Base-by-base conservation (phyloP, 1,140 invertebrate genomes). In the Cydia strobilella region DNA sequence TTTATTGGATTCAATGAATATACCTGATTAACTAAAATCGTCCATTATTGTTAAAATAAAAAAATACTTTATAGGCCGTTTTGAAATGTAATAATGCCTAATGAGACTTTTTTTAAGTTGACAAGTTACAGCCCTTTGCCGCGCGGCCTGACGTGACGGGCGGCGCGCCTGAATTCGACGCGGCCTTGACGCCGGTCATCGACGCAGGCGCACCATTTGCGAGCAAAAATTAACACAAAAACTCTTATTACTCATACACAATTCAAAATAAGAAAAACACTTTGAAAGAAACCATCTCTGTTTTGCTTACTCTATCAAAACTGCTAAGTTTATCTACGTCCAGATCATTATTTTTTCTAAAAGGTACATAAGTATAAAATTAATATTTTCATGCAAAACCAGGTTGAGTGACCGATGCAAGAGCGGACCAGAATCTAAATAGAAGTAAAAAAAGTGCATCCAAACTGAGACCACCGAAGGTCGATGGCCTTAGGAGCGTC, bases 401-500 rank as follows among this genome's bases (percentile, higher is more conserved):
- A 69, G 15, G 65, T 69, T 69, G 65, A 69, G 27, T 69, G 65
- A 69, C 65, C 65, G 65, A 13, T n/a, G 48, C 48, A 45, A 72
- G 35, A 75, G 42, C 73, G 73, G 7, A 62, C 9, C 72, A 42
- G 59, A 79, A 72, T 73, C 71, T 72, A 62, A 75, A 74, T 76
- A 75, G 81, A 76, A 83, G 78, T 82, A 87, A 88, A 84, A 27
- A 80, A 79, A 82, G 76, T 77, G 76, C 80, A 81, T 82, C 86
- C 82, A 90, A 92, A 92, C 85, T 86, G 82, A 82, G 86, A 87
- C 82, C 82, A 82, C 81, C 65, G 80, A 86, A 84, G 87, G 90
- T 90, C 89, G 84, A 86, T 79, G 88, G 82, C 88, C 90, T 88
- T 86, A 87, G 76, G 86, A 86, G 84, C 89, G 87, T 92, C 89